A percentile compares a stretch with the other conserved stretches of the same genome.
These are phyloP conservation scores for Drosophila limbata DNA, from an alignment of 2,888 invertebrate genomes.

Conservation along the genomic window DNA sequence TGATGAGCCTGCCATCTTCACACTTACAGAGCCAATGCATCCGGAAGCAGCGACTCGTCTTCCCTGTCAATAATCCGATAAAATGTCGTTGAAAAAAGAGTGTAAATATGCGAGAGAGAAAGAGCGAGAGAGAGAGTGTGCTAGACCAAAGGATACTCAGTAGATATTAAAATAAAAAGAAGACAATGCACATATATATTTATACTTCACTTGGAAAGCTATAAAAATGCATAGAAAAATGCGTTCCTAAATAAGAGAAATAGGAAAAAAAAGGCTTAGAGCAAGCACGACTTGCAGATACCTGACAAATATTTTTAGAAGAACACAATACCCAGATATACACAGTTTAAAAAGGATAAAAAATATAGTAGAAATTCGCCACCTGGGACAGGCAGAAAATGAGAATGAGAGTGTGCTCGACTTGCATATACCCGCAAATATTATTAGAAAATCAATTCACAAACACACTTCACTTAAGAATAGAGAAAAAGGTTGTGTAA, in stretches of 20 bases:
- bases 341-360: too few species aligned
- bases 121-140: not conserved
- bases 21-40: slow-evolving; percentile 9
- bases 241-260: not conserved
- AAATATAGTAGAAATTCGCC: too few species aligned
- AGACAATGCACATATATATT: not conserved
- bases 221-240: too few species aligned
- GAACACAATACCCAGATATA: too few species aligned
- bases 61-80: slow-evolving; percentile 69
- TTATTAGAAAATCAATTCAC: too few species aligned
- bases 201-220: not conserved
- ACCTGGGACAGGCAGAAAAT: too few species aligned
- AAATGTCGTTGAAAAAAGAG: slow-evolving; percentile 46
- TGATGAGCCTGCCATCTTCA: slow-evolving; percentile 21
- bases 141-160: not conserved
- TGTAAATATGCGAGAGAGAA: not conserved
- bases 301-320: too few species aligned
- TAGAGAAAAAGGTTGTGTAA: too few species aligned
- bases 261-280: too few species aligned
- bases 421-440: not conserved
- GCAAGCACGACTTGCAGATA: too few species aligned
- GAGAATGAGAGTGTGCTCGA: not conserved
- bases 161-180: not conserved
- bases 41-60: slow-evolving; percentile 38
- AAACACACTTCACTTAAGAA: too few species aligned